Conservation (phyloP, 2,113 vertebrate species). For the cattle (Bos taurus) region DNA sequence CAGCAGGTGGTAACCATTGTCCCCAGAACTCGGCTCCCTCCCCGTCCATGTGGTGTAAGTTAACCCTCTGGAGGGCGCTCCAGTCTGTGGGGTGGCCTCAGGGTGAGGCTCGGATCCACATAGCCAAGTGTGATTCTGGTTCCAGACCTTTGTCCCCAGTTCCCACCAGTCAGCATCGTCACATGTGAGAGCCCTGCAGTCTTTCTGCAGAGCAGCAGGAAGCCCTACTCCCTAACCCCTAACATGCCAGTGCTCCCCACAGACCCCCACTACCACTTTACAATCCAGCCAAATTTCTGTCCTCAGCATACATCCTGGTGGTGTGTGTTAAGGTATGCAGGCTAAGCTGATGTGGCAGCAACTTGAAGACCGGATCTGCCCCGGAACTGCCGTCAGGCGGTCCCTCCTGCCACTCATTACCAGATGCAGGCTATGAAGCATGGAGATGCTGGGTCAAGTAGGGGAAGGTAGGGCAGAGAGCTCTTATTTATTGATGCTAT, state of each 20-base stretch:
- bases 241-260: not conserved
- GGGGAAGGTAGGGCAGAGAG: not conserved
- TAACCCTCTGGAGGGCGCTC: not conserved
- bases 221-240: not conserved
- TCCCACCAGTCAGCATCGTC: not conserved
- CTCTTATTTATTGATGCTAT: not conserved
- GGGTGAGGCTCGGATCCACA: slow-evolving; percentile 30
- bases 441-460: not conserved
- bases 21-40: not conserved
- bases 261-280: not conserved
- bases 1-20: not conserved
- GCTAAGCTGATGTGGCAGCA: not conserved
- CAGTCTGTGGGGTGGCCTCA: not conserved
- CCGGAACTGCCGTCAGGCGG: not conserved
- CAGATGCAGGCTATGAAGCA: not conserved
- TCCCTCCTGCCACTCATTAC: slow-evolving; percentile 44
- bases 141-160: slow-evolving; percentile 45
- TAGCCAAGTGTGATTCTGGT: slow-evolving; percentile 62
- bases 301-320: not conserved
- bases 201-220: slow-evolving; percentile 23
- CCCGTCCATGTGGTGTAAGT: slow-evolving; percentile 52
- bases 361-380: not conserved
- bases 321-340: not conserved
- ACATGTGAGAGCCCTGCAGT: slow-evolving; percentile 30
- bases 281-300: not conserved